Conservation (phyloP, 2,888 invertebrate species). For the Diaphora mendica region DNA sequence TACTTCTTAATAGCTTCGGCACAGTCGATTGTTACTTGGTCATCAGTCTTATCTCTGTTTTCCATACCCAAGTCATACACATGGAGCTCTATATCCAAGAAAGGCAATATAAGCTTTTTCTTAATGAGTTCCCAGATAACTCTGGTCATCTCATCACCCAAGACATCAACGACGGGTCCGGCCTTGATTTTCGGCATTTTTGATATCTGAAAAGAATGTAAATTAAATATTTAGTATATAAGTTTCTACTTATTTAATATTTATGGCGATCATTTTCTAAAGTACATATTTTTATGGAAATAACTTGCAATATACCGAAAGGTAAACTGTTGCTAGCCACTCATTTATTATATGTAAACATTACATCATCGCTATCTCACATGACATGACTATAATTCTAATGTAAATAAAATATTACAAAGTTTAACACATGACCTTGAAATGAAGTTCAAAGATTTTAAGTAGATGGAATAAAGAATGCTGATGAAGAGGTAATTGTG, state of each 20-base stretch:
- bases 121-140: slow-evolving; percentile 99
- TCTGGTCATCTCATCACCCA: slow-evolving; percentile 98
- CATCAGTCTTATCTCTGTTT: slow-evolving; percentile 96
- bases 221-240: slow-evolving; percentile 4
- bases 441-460: background rate
- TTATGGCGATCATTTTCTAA: background rate
- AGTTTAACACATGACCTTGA: background rate
- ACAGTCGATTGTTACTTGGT: slow-evolving; percentile 98
- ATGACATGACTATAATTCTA: background rate
- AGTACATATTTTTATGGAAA: background rate
- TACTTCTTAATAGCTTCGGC: slow-evolving; percentile 98
- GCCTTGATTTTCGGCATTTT: slow-evolving; percentile 89
- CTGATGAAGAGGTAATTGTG: background rate
- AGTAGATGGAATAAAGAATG: background rate
- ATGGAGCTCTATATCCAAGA: slow-evolving; percentile 97
- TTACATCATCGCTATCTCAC: background rate
- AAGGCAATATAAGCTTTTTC: slow-evolving; percentile 97
- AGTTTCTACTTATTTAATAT: too few relatives aligned
- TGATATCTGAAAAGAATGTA: slow-evolving; percentile 39
- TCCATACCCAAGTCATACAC: slow-evolving; percentile 98
- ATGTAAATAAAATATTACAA: background rate
- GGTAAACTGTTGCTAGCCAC: background rate
- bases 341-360: background rate
- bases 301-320: background rate
- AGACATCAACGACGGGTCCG: slow-evolving; percentile 96